Conservation (phyloP, 1,140 invertebrate genomes). For the Hypothenemus hampei region DNA sequence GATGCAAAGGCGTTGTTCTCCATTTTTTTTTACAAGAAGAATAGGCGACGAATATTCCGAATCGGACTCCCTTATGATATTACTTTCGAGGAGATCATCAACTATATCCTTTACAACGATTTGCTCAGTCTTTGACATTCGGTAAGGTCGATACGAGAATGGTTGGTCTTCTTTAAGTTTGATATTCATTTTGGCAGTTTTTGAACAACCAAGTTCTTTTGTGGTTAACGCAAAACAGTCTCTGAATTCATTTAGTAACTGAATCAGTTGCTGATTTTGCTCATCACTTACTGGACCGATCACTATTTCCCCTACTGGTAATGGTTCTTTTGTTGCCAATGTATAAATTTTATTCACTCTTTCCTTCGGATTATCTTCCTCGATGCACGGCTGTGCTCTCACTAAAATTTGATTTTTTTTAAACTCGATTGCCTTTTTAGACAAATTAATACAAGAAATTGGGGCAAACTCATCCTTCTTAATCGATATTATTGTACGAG, state of each 20-base stretch:
- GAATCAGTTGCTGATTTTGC: conserved; percentile 17
- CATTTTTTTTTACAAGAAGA: conserved; percentile 38
- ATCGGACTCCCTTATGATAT: conserved; percentile 37
- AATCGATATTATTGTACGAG: conserved; percentile 28
- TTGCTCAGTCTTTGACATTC: conserved; percentile 32
- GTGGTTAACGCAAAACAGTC: conserved; percentile 21
- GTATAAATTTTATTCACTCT: background rate
- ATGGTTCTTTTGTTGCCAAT: background rate
- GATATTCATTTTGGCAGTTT: conserved; percentile 32
- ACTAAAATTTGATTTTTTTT: conserved; percentile 5
- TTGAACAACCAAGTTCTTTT: conserved; percentile 28
- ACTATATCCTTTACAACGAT: conserved; percentile 35
- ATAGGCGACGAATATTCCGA: conserved; percentile 40
- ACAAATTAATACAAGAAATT: conserved; percentile 9
- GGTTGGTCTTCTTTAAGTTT: conserved; percentile 32
- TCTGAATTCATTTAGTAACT: conserved; percentile 20
- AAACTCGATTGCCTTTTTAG: conserved; percentile 7
- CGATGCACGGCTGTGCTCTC: background rate
- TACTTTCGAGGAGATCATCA: conserved; percentile 32
- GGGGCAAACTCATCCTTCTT: background rate
- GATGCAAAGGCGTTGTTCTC: conserved; percentile 33
- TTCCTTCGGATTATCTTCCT: background rate
- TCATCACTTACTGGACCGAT: conserved; percentile 7
- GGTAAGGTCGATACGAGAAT: conserved; percentile 33
- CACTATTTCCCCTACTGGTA: conserved; percentile 6